These are phyloP conservation scores for Uria lomvia DNA, from an alignment of 2,113 vertebrate species.

Conservation along the genomic window DNA sequence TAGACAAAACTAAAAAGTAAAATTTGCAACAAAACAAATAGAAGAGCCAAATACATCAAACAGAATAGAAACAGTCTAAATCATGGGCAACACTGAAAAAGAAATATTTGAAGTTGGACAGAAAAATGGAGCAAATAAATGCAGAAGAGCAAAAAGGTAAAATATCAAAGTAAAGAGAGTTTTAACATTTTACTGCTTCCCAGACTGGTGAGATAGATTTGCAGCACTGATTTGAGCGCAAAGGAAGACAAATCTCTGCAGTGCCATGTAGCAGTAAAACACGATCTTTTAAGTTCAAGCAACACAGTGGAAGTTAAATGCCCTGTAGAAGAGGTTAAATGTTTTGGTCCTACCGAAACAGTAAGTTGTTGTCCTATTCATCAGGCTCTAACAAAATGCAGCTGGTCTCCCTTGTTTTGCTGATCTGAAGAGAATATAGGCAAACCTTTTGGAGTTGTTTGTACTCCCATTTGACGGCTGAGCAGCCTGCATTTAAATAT, in stretches of 20 bases:
- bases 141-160: neutral
- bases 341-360: neutral
- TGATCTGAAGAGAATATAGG: neutral
- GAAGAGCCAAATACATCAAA: neutral
- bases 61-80: neutral
- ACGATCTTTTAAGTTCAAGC: accelerated
- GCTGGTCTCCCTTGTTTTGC: neutral
- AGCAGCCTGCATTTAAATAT: neutral
- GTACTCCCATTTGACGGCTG: neutral
- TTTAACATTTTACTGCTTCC: neutral
- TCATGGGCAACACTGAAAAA: accelerated
- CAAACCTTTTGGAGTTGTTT: neutral
- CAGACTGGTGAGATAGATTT: neutral
- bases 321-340: neutral
- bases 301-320: neutral
- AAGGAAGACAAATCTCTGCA: neutral
- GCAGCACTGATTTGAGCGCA: accelerated
- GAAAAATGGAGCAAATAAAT: neutral
- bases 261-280: neutral
- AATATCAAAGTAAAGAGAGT: neutral
- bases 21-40: neutral
- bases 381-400: neutral
- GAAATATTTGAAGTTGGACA: neutral
- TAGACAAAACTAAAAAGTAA: neutral
- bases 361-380: neutral